phyloP scores from a whole-genome alignment of 2,888 invertebrate species.

The Polyommatus iphigenia region DNA sequence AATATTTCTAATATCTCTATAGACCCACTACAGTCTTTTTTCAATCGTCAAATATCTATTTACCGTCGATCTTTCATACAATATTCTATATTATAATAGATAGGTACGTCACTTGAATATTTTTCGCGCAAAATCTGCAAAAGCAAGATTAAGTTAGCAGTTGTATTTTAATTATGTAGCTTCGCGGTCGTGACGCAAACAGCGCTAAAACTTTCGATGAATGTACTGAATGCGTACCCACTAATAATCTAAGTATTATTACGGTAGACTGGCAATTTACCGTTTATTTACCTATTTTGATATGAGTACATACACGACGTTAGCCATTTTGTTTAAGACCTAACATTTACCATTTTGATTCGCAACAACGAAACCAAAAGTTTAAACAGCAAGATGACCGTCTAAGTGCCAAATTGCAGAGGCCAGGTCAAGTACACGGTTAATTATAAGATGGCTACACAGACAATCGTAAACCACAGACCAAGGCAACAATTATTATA shows the following conservation, averaged over 20 bases:
- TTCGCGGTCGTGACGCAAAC: no score
- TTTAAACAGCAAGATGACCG: background rate
- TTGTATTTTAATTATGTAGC: no score
- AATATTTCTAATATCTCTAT: no score
- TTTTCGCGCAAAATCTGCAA: no score
- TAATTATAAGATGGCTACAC: background rate
- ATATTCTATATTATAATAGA: no score
- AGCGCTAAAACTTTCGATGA: no score
- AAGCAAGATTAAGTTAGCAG: no score
- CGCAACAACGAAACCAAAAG: background rate
- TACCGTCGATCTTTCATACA: no score
- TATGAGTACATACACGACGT: background rate
- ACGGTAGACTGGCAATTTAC: background rate
- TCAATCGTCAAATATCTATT: no score
- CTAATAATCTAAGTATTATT: background rate
- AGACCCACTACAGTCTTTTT: no score
- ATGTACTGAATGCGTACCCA: no score
- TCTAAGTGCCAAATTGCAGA: background rate
- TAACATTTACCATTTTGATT: background rate
- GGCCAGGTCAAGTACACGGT: conserved; percentile 1
- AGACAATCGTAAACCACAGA: background rate
- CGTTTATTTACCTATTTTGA: background rate
- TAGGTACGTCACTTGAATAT: no score
- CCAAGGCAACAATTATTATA: background rate
- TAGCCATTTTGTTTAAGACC: background rate